Evolutionary conservation across 2,113 vertebrate genomes (phyloP), one percentile per base, ranked within the genome.

Genomic region (Hyperoodon ampullatus): DNA sequence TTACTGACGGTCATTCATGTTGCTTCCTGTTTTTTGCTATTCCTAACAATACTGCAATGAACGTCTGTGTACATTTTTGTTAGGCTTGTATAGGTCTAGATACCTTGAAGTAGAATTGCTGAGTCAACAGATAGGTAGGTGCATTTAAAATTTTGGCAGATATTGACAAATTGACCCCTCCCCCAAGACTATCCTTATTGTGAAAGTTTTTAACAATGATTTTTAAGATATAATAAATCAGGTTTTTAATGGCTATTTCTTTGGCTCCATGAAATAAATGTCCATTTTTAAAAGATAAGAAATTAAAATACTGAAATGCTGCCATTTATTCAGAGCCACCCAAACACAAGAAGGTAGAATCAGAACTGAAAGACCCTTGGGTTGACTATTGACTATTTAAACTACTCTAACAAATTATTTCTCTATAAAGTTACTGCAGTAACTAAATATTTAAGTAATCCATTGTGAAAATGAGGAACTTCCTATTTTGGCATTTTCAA

Each of bases 171-270:
- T 39, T 71, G 44, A 80, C 77, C n/a, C 50, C 33, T 35, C 53
- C 44, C 24, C 7, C 55, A 87, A 61, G 14, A 23, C 39, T 84
- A 23, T 60, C n/a, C 21, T 93, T 84, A 55, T 11, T 16, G 6
- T 84, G 47, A 87, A 92, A 75, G 9, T 77, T 77, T 88, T 94
- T 66, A 96, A 65, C 14, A 75, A 84, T 53, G 21, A 72, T 71
- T 95, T 50, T 63, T 84, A 53, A 50, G 65, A 58, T 58, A 21
- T 2, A 53, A 88, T 70, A 39, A 80, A 58, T 72, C 50, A 50
- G 18, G 12, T 39, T 74, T 85, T 74, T 68, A 55, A n/a, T n/a
- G 12, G 42, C 87, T 85, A 44, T 39, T 93, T 93, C 8, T 83
- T 88, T 13, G n/a, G 53, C 28, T 89, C 28, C n/a, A 18, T 84